Evolutionary conservation across 2,888 invertebrate genomes (phyloP), one percentile per base, ranked within the genome.

Genomic region (Gymnoscelis rufifasciata): DNA sequence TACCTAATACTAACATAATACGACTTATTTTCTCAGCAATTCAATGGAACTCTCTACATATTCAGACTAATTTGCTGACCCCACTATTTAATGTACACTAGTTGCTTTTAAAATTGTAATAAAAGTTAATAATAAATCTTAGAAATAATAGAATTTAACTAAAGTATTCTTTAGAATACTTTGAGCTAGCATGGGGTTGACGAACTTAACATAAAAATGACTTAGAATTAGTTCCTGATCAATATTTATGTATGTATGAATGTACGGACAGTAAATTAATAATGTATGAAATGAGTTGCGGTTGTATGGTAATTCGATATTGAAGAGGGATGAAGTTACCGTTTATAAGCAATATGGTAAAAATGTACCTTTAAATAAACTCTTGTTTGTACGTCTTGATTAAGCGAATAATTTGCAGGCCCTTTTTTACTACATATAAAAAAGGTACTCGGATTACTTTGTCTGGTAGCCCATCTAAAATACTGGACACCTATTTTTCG

Each of bases 271-370:
- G 30, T 41, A 42, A 26, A 43, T 43, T 43, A 62, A 58, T 43
- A 48, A 43, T 48, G 43, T 36, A 48, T 48, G 43, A 40, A 54
- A 50, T n/a, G 38, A 23, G 56, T 60, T 59, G 46, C 47, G 54
- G 41, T 51, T 47, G 27, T 36, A 43, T 40, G 4, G 30, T 35
- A 30, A 48, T 52, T 57, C 10, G 56, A 48, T 56, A 55, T 59
- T 47, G 29, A 19, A 7, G 8, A 11, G 19, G 29, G 38, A 19
- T 14, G 38, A 10, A 19, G 27, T 31, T 8, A 44, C 0, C 19
- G 19, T 19, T 19, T 19, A 19, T 2, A 19, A 19, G 19, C 19
- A 19, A 19, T 19, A 19, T 19, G 19, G 19, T 19, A 19, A 19
- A 19, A 3, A n/a, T n/a, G n/a, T n/a, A n/a, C n/a, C n/a, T n/a